Evolutionary conservation across 2,113 vertebrate species (phyloP).

Genomic region (Charadrius vociferus): DNA sequence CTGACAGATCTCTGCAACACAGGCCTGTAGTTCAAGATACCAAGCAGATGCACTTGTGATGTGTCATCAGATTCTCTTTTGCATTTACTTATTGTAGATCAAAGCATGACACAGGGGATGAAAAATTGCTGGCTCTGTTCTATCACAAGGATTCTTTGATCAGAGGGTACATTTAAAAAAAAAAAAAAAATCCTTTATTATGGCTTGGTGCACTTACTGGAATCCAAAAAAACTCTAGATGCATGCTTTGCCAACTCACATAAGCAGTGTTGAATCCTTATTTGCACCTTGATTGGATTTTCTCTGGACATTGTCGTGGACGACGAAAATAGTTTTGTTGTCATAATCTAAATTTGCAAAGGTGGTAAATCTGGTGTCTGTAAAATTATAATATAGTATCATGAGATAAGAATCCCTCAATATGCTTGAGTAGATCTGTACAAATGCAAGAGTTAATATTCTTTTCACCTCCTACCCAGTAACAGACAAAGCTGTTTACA

Average conservation of each 20-base stretch:
- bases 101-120: conserved; percentile 50
- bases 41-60: conserved; percentile 56
- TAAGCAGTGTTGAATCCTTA: neutral
- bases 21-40: conserved; percentile 29
- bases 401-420: neutral
- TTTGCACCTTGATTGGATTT: conserved; percentile 12
- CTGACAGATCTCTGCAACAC: conserved; percentile 1
- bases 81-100: conserved; percentile 60
- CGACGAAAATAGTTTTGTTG: neutral
- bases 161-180: neutral
- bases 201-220: neutral
- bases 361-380: neutral
- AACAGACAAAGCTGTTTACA: neutral
- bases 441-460: neutral
- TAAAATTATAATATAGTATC: neutral
- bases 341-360: neutral
- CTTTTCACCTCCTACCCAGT: neutral
- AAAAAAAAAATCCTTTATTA: conserved; percentile 9
- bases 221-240: conserved; percentile 1
- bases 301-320: neutral
- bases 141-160: conserved; percentile 44
- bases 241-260: neutral
- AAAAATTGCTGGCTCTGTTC: conserved; percentile 36
- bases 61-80: conserved; percentile 46
- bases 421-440: neutral